phyloP scores from a whole-genome alignment of 2,797 vertebrate species.

The Chelon labrosus region DNA sequence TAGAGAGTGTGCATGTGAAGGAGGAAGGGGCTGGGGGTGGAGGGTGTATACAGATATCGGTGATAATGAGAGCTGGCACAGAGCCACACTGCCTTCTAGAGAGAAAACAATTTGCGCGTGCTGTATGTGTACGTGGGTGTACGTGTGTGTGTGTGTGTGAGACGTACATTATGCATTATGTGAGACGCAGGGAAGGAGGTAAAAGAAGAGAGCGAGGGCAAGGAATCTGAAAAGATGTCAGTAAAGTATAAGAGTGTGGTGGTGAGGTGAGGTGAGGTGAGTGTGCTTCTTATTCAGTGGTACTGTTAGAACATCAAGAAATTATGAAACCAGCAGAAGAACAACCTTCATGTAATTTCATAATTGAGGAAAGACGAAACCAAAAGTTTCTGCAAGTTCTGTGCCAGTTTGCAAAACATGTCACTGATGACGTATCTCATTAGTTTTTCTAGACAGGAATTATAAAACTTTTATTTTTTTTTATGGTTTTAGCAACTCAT shows the following conservation, averaged over 20 bases:
- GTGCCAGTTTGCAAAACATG: neutral
- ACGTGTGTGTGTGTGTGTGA: conserved; percentile 48
- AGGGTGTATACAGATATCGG: conserved; percentile 77
- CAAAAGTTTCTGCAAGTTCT: conserved; percentile 31
- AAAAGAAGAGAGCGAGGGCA: conserved; percentile 41
- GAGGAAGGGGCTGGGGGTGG: conserved; percentile 51
- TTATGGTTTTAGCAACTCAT: neutral
- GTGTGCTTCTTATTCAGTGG: conserved; percentile 17
- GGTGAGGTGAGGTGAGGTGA: conserved; percentile 1
- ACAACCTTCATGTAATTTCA: neutral
- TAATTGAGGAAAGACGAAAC: neutral
- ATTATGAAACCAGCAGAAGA: conserved; percentile 8
- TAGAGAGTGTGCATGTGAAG: conserved; percentile 57
- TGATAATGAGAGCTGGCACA: conserved; percentile 85
- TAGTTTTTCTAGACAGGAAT: neutral
- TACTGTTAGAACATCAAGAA: conserved; percentile 9
- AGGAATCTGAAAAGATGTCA: conserved; percentile 48
- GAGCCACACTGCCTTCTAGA: conserved; percentile 78
- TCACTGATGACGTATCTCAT: neutral
- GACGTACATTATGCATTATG: conserved; percentile 54
- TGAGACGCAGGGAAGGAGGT: conserved; percentile 43
- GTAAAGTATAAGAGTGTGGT: conserved; percentile 7
- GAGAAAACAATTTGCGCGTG: conserved; percentile 75
- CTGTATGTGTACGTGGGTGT: conserved; percentile 47
- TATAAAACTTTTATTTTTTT: neutral